A percentile compares a stretch with the other conserved stretches of the same genome.
phyloP scores from a whole-genome alignment of 2,888 invertebrate species.

The Proisotoma minuta region DNA sequence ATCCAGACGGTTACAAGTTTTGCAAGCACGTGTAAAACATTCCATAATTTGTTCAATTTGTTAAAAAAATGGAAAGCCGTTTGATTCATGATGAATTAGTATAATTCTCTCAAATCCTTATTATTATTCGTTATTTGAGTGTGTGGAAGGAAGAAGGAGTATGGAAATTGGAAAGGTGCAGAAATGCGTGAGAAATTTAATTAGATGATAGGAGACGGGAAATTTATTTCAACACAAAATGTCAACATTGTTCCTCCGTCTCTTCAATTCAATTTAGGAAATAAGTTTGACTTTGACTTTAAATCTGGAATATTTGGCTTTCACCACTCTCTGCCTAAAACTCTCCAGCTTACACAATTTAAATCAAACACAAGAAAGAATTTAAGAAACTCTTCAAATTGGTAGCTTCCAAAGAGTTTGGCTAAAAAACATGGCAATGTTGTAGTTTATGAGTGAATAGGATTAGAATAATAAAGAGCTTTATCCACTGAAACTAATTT shows the following conservation, averaged over 20 bases:
- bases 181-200: conserved; percentile 17
- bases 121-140: too few species aligned
- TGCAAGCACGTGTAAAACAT: too few species aligned
- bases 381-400: too few species aligned
- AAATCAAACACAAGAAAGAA: too few species aligned
- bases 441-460: conserved; percentile 5
- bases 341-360: not conserved
- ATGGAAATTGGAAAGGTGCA: not conserved
- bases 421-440: too few species aligned
- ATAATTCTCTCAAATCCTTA: too few species aligned
- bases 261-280: conserved; percentile 15
- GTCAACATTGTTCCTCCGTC: conserved; percentile 20
- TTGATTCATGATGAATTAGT: too few species aligned
- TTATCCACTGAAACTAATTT: conserved; percentile 16
- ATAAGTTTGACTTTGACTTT: conserved; percentile 17
- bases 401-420: not conserved
- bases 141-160: not conserved
- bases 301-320: too few species aligned
- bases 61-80: too few species aligned
- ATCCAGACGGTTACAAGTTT: too few species aligned
- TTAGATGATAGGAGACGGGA: conserved; percentile 18
- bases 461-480: conserved; percentile 8
- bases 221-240: conserved; percentile 20
- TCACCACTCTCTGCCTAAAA: too few species aligned
- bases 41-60: too few species aligned